Evolutionary conservation across 1,140 invertebrate genomes (phyloP).

Genomic region (Drosophila kikkawai): DNA sequence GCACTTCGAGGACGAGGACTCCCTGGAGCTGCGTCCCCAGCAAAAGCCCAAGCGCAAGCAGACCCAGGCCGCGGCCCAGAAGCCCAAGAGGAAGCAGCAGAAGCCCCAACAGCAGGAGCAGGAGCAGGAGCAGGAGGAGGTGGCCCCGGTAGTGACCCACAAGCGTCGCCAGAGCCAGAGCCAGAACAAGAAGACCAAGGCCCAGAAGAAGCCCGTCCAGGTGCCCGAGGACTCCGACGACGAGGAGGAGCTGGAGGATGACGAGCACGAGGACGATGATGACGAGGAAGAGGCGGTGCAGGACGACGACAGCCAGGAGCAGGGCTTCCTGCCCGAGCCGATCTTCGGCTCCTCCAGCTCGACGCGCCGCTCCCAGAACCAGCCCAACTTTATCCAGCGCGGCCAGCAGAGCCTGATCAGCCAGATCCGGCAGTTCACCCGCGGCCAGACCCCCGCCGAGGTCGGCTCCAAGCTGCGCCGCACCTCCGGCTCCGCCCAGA

Average conservation of each 20-base stretch:
- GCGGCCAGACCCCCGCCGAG: constrained; percentile 69
- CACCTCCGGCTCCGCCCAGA: constrained; percentile 7
- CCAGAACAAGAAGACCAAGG: constrained; percentile 28
- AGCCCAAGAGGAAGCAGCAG: constrained; percentile 20
- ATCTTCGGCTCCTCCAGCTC: constrained; percentile 40
- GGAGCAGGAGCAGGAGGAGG: constrained; percentile 22
- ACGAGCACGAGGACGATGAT: constrained; percentile 22
- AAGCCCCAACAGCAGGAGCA: constrained; percentile 18
- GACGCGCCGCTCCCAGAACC: constrained; percentile 61
- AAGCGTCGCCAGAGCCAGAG: constrained; percentile 37
- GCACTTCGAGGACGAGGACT: constrained; percentile 49
- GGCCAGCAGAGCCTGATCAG: constrained; percentile 76
- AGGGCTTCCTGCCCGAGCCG: constrained; percentile 14
- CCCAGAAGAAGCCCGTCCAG: constrained; percentile 33
- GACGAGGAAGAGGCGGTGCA: constrained; percentile 41
- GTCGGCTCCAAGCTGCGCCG: constrained; percentile 52
- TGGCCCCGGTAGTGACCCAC: constrained; percentile 16
- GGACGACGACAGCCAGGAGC: constrained; percentile 46
- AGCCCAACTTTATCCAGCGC: constrained; percentile 75
- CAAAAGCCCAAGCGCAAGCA: constrained; percentile 49
- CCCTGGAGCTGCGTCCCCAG: constrained; percentile 40
- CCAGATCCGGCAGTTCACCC: constrained; percentile 74
- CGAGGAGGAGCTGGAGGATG: constrained; percentile 39
- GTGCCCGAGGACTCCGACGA: constrained; percentile 32
- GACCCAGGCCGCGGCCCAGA: constrained; percentile 11